phyloP scores from a whole-genome alignment of 2,113 vertebrate genomes.

The Enhydra lutris region DNA sequence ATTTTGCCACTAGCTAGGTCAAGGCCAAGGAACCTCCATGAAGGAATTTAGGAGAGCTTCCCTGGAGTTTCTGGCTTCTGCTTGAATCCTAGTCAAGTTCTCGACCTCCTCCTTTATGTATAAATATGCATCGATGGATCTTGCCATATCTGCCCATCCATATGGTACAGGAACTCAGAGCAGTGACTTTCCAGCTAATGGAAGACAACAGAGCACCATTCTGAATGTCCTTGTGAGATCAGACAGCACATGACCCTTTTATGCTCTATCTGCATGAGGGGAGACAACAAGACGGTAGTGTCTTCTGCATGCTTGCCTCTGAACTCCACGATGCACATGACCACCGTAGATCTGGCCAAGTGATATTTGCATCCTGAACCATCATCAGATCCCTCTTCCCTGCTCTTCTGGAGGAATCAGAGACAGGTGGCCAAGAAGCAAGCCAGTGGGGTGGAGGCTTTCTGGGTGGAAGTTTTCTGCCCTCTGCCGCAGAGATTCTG shows the following conservation, averaged over 20 bases:
- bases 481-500: background rate
- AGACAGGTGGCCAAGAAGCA: background rate
- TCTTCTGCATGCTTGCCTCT: background rate
- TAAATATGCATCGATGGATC: background rate
- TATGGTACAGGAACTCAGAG: background rate
- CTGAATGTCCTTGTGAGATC: background rate
- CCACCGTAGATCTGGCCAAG: background rate
- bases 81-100: background rate
- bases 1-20: background rate
- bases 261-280: background rate
- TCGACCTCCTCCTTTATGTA: background rate
- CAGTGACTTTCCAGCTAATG: background rate
- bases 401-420: background rate
- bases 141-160: background rate
- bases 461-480: background rate
- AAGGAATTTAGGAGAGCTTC: rapidly evolving
- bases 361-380: background rate
- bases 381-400: background rate
- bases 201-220: background rate
- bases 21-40: background rate
- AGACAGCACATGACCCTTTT: background rate
- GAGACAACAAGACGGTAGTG: background rate
- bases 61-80: background rate
- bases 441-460: background rate
- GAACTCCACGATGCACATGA: background rate